Base-by-base conservation (phyloP, 1,140 invertebrate genomes). In the Leptopilina boulardi region DNA sequence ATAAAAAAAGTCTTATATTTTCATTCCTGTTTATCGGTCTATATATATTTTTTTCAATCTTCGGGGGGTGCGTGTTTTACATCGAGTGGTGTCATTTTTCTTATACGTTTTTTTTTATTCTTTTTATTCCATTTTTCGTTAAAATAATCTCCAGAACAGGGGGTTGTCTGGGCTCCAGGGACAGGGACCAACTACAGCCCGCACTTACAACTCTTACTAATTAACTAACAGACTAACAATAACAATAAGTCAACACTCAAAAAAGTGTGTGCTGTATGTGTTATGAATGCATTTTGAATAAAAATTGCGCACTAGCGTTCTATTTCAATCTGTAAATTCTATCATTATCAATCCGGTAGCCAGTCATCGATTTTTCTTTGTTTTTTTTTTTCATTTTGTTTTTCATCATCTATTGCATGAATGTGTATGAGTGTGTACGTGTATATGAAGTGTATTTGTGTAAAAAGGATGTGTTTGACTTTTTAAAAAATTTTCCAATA, bases 151-250 rank as follows among this genome's bases (percentile, higher is more conserved):
- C 90, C 90, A 91, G 90, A 91, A 91, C 89, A 90, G 88, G 90
- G 89, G 89, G 84, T 87, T 89, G 89, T 90, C 87, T 90, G 87
- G 89, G 89, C 88, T 91, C 89, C 90, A 90, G 90, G 89, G 89
- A 91, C 90, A 90, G 89, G 89, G 90, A 90, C 89, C 89, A 91
- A 91, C 90, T 91, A 91, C 88, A 91, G 88, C 90, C 90, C 89
- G 87, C 88, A 89, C 89, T 91, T 91, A 90, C 89, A 91, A 91
- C 88, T 90, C 89, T 91, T 91, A 91, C 88, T 89, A 91, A 91
- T 91, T 91, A 91, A 91, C 90, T 91, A 91, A 91, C 90, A 91
- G 89, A 87, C 90, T 91, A 91, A 91, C 90, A 91, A 91, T 91
- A 91, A 91, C 89, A 91, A 91, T 89, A 87, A 91, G 89, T 91